Percentiles rank a stretch among this genome's conserved stretches.
These are phyloP conservation scores for Cerceris ruficornis DNA, from an alignment of 2,888 invertebrate species.

Conservation along the genomic window DNA sequence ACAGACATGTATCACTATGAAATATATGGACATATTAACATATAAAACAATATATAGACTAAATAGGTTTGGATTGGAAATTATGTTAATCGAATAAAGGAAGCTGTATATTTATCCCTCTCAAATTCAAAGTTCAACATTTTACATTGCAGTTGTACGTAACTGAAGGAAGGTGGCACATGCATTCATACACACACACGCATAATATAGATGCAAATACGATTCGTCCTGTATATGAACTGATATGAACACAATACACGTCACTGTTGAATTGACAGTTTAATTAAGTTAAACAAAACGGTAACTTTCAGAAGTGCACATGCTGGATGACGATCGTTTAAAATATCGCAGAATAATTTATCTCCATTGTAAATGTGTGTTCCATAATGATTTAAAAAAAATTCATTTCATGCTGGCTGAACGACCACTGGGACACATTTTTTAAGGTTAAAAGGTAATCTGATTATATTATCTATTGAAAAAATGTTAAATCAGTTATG, in stretches of 20 bases:
- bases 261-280: constrained; percentile 55
- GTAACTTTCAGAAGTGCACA: constrained; percentile 29
- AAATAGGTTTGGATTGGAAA: too few relatives aligned
- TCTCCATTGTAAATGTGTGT: constrained; percentile 16
- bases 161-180: background rate
- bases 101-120: too few relatives aligned
- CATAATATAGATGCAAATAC: background rate
- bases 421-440: constrained; percentile 28
- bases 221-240: constrained; percentile 6
- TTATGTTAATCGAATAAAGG: too few relatives aligned
- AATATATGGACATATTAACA: too few relatives aligned
- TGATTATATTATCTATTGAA: constrained; percentile 17
- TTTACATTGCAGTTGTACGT: too few relatives aligned
- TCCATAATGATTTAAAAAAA: constrained; percentile 42
- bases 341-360: constrained; percentile 28
- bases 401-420: constrained; percentile 22
- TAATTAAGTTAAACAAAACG: constrained; percentile 35
- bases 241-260: constrained; percentile 31
- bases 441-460: constrained; percentile 59
- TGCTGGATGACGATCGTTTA: constrained; percentile 22
- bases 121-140: too few relatives aligned
- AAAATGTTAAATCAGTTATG: constrained; percentile 5
- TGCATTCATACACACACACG: background rate
- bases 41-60: too few relatives aligned
- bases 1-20: too few relatives aligned